Percentiles rank a stretch among this genome's conserved stretches.
These are phyloP conservation scores for Drosophila nasuta DNA, from an alignment of 1,140 invertebrate genomes.

Conservation along the genomic window DNA sequence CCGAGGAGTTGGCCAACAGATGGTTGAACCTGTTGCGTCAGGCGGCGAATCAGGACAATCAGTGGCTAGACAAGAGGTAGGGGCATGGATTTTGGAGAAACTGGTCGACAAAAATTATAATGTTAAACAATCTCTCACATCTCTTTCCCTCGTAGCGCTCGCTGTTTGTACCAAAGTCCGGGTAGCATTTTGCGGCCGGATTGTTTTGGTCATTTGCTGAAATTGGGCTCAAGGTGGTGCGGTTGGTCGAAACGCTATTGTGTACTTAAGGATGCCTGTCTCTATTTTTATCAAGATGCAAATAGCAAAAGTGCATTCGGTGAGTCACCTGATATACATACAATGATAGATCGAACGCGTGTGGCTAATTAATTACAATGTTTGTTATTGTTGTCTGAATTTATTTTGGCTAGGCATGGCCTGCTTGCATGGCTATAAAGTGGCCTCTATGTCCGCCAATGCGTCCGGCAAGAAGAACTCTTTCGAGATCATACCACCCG, in stretches of 20 bases:
- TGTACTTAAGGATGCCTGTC: constrained; percentile 96
- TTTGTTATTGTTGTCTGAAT: constrained; percentile 41
- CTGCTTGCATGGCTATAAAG: constrained; percentile 97
- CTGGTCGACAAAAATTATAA: neutral
- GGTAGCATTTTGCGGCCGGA: constrained; percentile 92
- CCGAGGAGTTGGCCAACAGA: constrained; percentile 89
- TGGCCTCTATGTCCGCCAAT: constrained; percentile 90
- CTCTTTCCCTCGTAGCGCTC: constrained; percentile 84
- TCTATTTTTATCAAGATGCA: constrained; percentile 96
- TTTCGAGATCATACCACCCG: constrained; percentile 96
- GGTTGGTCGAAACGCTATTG: constrained; percentile 96
- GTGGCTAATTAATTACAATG: constrained; percentile 57
- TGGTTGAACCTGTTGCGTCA: constrained; percentile 91
- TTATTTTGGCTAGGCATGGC: constrained; percentile 88
- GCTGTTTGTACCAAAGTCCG: constrained; percentile 89
- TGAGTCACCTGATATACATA: constrained; percentile 81
- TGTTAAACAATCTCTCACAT: constrained; percentile 40
- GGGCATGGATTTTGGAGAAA: constrained; percentile 45
- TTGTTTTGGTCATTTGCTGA: constrained; percentile 95
- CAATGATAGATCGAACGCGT: constrained; percentile 21
- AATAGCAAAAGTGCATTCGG: constrained; percentile 94
- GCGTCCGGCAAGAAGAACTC: constrained; percentile 93
- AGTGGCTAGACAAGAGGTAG: constrained; percentile 90
- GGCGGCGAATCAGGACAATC: constrained; percentile 88
- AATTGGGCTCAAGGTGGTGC: constrained; percentile 91